phyloP scores from a whole-genome alignment of 2,797 vertebrate species.

The Tokudaia muenninki region DNA sequence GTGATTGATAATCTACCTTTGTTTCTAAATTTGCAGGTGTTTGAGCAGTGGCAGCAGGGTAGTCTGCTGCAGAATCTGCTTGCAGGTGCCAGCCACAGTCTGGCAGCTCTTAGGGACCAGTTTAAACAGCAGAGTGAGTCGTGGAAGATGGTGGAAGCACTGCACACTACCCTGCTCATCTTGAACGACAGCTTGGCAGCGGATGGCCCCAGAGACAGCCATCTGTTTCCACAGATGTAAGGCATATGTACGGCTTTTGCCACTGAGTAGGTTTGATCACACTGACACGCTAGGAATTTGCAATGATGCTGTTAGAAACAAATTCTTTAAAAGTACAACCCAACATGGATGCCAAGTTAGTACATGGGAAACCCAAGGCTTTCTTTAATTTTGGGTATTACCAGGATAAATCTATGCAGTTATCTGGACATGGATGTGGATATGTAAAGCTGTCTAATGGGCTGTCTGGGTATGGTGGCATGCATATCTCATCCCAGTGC shows the following conservation, averaged over 20 bases:
- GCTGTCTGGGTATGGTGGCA: not conserved
- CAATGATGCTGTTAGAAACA: not conserved
- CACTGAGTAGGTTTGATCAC: not conserved
- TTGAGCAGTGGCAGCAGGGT: conserved; percentile 73
- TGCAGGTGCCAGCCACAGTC: conserved; percentile 1
- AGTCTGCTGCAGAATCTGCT: conserved; percentile 66
- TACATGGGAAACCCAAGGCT: not conserved
- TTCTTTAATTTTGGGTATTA: accelerated
- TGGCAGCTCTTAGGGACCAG: conserved; percentile 52
- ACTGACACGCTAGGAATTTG: not conserved
- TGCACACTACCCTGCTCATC: conserved; percentile 62
- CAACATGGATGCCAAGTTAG: not conserved
- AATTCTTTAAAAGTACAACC: not conserved
- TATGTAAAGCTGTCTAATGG: too few relatives aligned
- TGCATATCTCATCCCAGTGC: not conserved
- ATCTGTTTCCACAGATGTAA: conserved; percentile 74
- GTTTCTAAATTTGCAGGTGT: conserved; percentile 74
- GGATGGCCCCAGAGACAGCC: not conserved
- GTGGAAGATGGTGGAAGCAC: conserved; percentile 24
- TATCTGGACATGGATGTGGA: not conserved
- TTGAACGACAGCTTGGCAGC: conserved; percentile 63
- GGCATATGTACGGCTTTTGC: conserved; percentile 19
- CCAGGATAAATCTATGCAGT: not conserved
- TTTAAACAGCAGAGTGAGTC: conserved; percentile 40
- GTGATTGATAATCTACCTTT: not conserved